Base-by-base conservation (phyloP, 1,140 invertebrate species). In the Latrodectus geometricus region DNA sequence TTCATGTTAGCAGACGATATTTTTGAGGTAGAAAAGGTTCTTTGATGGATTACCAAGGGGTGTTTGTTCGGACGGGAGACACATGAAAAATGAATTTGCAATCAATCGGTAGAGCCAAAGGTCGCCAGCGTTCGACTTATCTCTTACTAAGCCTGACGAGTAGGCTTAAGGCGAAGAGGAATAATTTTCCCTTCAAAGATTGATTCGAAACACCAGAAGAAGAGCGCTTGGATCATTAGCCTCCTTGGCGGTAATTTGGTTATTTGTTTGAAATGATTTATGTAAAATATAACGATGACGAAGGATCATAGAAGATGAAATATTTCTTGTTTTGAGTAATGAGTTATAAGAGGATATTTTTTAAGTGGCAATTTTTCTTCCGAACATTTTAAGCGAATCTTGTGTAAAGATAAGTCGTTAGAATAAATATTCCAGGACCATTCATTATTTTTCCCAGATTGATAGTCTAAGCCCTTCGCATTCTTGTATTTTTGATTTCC, bases 1-100 rank as follows among this genome's bases (percentile, higher is more conserved):
- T 35, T 35, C 35, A 35, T 35, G 35, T 1, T 35, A 35, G 35
- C 35, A 35, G 35, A 35, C 35, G 35, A 35, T 35, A 35, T 35
- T 35, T 35, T 35, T 35, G 35, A 35, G 35, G 35, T 35, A 35
- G 35, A 35, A 35, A 35, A 35, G 35, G 35, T 61, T 78, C 11
- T 66, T 48, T 78, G 76, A 78, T 78, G 56, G 56, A 78, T 78
- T 20, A 66, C 21, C 50, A 12, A 14, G 7, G 48, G 8, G 73
- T 75, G 73, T 78, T 61, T 78, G 76, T 78, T 66, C 56, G 17
- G 20, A 48, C 20, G 21, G 7, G 17, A 20, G 15, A 23, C 17
- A 70, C 76, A 78, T 66, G 76, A 78, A 78, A 66, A 78, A 78
- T 78, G 76, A 78, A 66, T 65, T 78, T 66, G 76, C 76, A 78